Base-by-base conservation (phyloP, 2,888 invertebrate species). In the Pardosa pseudoannulata region DNA sequence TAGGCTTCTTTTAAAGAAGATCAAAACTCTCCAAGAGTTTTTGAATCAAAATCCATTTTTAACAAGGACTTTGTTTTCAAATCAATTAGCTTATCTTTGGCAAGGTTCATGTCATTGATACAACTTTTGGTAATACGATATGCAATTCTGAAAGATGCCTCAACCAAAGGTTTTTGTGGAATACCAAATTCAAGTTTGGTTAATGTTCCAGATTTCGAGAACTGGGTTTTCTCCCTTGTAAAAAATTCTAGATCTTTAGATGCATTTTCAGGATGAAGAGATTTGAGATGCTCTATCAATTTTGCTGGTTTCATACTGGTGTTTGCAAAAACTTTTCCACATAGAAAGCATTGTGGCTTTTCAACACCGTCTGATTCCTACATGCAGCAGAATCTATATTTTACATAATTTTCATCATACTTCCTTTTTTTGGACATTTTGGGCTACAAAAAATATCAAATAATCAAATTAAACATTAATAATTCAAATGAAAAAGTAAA, bases 281-380 rank as follows among this genome's bases (percentile, higher is more conserved):
- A 70, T 62, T 39, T 70, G 62, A 70, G 70, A 70, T 79, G 79
- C 56, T 70, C 70, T 79, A 67, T 79, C 75, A 82, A 74, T 74
- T 82, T 82, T 75, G 82, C 75, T 28, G 75, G 75, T 39, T 82
- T 82, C 75, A 75, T 82, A 64, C 82, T 82, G 29, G 29, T 36
- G 36, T 75, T 82, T 62, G 68, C 73, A 19, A 82, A 74, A 82
- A 70, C 50, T 56, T 68, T 82, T 74, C 70, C 68, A 71, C 71
- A 78, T 62, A 65, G 56, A 70, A 83, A 62, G 65, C 76, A 78
- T 70, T 76, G 76, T 32, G 71, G 78, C 39, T 83, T 83, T 76
- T 83, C 76, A 19, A 56, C 68, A 56, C 83, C 64, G 65, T 71
- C 83, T 23, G 36, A 67, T 71, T 76, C 83, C 65, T 75, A 78